Evolutionary conservation across 2,797 vertebrate genomes (phyloP).

Genomic region (Aldrovandia affinis): DNA sequence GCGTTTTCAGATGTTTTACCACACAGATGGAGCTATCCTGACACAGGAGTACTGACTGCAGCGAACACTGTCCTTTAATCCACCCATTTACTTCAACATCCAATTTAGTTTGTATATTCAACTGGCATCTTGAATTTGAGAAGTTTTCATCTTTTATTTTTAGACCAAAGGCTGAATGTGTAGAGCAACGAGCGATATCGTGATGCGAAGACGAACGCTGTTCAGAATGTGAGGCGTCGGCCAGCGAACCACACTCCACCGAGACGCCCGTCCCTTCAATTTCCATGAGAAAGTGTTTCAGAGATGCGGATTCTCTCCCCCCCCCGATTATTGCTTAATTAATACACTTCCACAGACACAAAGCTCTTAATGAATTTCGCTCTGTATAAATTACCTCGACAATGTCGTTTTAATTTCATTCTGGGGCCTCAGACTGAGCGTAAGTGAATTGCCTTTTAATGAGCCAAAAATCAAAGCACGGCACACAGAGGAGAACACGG

Average conservation of each 20-base stretch:
- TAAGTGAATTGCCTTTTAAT: not conserved
- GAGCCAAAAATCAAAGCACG: not conserved
- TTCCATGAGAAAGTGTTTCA: not conserved
- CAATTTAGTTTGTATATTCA: not conserved
- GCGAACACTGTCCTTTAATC: not conserved
- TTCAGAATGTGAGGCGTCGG: not conserved
- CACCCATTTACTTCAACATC: not conserved
- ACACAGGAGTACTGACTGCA: not conserved
- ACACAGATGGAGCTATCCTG: not conserved
- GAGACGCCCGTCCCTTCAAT: not conserved
- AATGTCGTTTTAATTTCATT: not conserved
- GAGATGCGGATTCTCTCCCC: not conserved
- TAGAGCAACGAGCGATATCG: not conserved
- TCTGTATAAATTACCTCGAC: not conserved
- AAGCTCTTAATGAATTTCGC: not conserved
- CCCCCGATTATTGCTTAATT: not conserved
- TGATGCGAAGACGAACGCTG: not conserved
- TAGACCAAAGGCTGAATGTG: not conserved
- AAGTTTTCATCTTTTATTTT: not conserved
- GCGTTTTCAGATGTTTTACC: not conserved
- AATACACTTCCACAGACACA: constrained; percentile 1
- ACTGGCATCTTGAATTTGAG: not conserved
- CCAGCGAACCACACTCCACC: not conserved
- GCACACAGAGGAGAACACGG: not conserved
- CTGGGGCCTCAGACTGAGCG: not conserved